Percentiles rank a stretch among this genome's conserved stretches.
Conservation (phyloP, 2,113 vertebrate species). For the Bufo gargarizans region DNA sequence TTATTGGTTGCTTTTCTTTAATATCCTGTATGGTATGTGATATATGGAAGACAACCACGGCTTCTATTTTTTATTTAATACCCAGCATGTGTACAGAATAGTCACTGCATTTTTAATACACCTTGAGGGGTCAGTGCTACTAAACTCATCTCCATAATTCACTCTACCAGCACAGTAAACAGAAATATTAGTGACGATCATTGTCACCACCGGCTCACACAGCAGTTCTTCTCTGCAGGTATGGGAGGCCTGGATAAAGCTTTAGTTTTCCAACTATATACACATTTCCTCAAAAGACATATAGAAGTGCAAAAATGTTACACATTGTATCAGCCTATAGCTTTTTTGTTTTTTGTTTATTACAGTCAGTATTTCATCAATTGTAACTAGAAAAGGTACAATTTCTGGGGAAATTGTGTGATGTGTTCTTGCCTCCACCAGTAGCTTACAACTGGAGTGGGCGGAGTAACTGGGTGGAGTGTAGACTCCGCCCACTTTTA, state of each 20-base stretch:
- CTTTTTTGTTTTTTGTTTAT: not conserved
- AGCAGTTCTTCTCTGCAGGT: constrained; percentile 1
- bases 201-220: not conserved
- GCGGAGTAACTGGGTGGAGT: no score
- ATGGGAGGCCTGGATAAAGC: not conserved
- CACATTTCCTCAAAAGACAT: not conserved
- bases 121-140: constrained; percentile 43
- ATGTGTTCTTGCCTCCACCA: no score
- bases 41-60: not conserved
- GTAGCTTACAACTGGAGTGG: no score
- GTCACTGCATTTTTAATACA: constrained; percentile 47
- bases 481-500: no score
- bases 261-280: not conserved
- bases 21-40: constrained; percentile 8
- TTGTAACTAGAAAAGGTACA: no score
- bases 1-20: constrained; percentile 9
- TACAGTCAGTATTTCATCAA: not conserved
- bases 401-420: no score
- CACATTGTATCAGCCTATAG: no score
- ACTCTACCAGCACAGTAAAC: constrained; percentile 43
- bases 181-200: constrained; percentile 26
- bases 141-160: constrained; percentile 44
- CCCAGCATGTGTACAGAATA: constrained; percentile 42
- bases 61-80: constrained; percentile 38
- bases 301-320: not conserved